A percentile compares a stretch with the other conserved stretches of the same genome.
These are phyloP conservation scores for Brachyopa scutellaris DNA, from an alignment of 2,888 invertebrate genomes.

Conservation along the genomic window DNA sequence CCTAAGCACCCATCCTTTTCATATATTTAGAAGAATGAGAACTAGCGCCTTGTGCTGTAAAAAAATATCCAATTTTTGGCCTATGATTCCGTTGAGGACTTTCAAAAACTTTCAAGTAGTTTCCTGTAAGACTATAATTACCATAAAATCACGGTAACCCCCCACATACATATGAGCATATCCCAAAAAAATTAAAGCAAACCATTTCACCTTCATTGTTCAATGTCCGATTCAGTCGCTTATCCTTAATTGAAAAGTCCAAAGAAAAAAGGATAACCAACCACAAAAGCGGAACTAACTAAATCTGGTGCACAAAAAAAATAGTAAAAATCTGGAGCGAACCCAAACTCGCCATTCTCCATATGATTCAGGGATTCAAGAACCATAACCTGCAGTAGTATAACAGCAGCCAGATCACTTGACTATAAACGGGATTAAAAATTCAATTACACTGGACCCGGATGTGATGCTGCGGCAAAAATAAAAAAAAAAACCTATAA, in stretches of 20 bases:
- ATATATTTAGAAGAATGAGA: too few species aligned
- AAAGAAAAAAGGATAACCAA: constrained; percentile 9
- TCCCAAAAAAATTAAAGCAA: not conserved
- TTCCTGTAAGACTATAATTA: too few species aligned
- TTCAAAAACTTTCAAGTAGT: too few species aligned
- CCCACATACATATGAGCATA: too few species aligned
- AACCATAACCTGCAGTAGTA: constrained; percentile 9
- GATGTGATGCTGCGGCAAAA: constrained; percentile 24
- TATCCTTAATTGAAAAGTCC: constrained; percentile 17
- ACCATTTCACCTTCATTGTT: not conserved
- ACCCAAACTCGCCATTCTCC: constrained; percentile 1
- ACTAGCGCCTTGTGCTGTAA: too few species aligned
- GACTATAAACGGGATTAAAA: constrained; percentile 82
- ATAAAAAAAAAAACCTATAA: constrained; percentile 20
- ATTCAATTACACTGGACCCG: constrained; percentile 79
- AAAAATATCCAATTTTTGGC: too few species aligned
- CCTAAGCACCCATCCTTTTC: too few species aligned
- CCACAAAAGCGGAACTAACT: constrained; percentile 19
- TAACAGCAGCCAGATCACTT: constrained; percentile 77
- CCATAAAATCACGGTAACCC: too few species aligned
- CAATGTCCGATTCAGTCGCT: constrained; percentile 17
- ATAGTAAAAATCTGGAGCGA: not conserved
- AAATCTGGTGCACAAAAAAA: not conserved
- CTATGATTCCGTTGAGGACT: too few species aligned
- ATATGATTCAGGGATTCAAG: constrained; percentile 20